Conservation (phyloP, 64 coral and sea anemone genomes). For the Porites lutea region DNA sequence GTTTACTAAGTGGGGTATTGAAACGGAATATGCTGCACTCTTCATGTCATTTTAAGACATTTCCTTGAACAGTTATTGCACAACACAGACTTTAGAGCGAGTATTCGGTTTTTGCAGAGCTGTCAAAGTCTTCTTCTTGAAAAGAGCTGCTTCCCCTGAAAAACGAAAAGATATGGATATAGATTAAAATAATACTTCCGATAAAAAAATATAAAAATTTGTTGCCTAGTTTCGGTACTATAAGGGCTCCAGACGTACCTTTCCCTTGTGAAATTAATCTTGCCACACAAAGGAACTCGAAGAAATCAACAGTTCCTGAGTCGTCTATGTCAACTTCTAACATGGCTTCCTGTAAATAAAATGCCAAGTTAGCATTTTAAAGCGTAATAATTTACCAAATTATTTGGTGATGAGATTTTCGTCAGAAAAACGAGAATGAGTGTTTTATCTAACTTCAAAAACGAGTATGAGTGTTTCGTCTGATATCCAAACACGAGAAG, state of each 20-base stretch:
- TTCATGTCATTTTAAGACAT: too few relatives aligned
- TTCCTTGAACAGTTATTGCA: slow-evolving; percentile 44
- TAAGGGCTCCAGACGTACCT: slow-evolving; percentile 11
- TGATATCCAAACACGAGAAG: too few relatives aligned
- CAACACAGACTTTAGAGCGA: slow-evolving; percentile 56
- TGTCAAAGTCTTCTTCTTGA: slow-evolving; percentile 90
- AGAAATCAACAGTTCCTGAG: slow-evolving; percentile 93
- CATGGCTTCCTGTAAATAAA: slow-evolving; percentile 79
- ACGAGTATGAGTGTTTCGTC: too few relatives aligned
- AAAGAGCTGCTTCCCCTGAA: slow-evolving; percentile 80
- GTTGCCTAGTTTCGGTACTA: too few relatives aligned
- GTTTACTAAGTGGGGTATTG: too few relatives aligned
- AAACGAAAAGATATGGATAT: not conserved
- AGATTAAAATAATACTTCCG: too few relatives aligned
- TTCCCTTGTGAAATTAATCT: slow-evolving; percentile 90
- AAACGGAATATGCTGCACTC: too few relatives aligned
- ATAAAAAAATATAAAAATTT: too few relatives aligned
- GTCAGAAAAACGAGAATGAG: too few relatives aligned
- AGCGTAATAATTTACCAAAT: too few relatives aligned
- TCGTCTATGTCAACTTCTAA: slow-evolving; percentile 88
- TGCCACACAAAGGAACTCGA: slow-evolving; percentile 88
- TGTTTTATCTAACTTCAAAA: too few relatives aligned
- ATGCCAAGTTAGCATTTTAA: not conserved
- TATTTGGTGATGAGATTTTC: too few relatives aligned
- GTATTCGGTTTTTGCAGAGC: slow-evolving; percentile 73